These are phyloP conservation scores for Semicossyphus pulcher DNA, from an alignment of 2,113 vertebrate species.

Conservation along the genomic window DNA sequence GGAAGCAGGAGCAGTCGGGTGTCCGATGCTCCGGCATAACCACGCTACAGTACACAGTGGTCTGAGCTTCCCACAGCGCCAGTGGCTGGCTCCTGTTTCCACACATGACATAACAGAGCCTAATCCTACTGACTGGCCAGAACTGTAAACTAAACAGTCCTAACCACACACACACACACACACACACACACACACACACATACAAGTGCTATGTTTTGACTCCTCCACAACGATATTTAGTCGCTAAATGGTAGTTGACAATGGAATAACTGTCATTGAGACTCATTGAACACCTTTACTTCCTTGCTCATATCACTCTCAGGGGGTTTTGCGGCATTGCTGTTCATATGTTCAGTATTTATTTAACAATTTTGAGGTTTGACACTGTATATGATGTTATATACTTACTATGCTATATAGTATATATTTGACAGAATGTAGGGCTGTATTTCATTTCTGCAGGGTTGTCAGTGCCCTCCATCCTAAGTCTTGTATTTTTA, in stretches of 20 bases:
- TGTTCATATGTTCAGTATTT: not conserved
- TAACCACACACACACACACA: conserved; percentile 46
- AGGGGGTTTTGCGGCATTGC: conserved; percentile 8
- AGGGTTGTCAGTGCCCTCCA: not conserved
- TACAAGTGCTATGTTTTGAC: conserved; percentile 64
- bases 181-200: conserved; percentile 28
- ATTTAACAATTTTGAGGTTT: not conserved
- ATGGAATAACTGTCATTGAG: conserved; percentile 68
- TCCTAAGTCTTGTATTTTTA: not conserved
- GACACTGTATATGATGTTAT: not conserved
- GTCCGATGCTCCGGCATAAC: conserved; percentile 61
- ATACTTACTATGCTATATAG: too few relatives aligned
- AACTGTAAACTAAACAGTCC: conserved; percentile 76
- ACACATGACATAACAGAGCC: conserved; percentile 71
- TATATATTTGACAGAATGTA: too few relatives aligned
- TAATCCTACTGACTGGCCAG: conserved; percentile 75
- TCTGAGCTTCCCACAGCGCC: conserved; percentile 68
- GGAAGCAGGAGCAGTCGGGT: conserved; percentile 38
- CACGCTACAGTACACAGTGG: conserved; percentile 67
- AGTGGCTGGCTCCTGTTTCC: conserved; percentile 77
- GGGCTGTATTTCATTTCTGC: too few relatives aligned
- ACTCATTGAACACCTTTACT: conserved; percentile 66
- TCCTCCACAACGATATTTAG: conserved; percentile 73
- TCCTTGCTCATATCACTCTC: conserved; percentile 57
- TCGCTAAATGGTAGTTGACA: conserved; percentile 73